Base-by-base conservation (phyloP, 2,888 invertebrate genomes). In the Phalera bucephala region DNA sequence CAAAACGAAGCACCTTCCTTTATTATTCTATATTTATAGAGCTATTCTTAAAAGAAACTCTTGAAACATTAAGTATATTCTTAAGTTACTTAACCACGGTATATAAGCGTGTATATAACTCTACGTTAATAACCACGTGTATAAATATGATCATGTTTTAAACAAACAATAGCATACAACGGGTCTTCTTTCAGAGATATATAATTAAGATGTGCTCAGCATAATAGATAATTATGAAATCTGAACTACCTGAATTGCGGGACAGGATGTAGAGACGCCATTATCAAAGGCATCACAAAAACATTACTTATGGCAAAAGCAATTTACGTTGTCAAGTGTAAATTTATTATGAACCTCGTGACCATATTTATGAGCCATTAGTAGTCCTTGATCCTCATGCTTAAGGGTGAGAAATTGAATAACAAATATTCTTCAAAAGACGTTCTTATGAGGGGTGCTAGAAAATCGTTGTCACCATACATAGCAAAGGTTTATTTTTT, bases 391-490 rank as follows among this genome's bases (percentile, higher is more conserved):
- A 65, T 44, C 37, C 45, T 35, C 43, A 45, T 45, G 40, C 51
- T 58, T 63, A 73, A 63, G 73, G 70, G 73, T 67, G 76, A 81
- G 75, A 82, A 71, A 80, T 83, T 79, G 65, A 81, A 84, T 81
- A 83, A 74, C 73, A 71, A 70, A 74, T n/a, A 72, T 65, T 65
- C 63, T 65, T 59, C 61, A 68, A 80, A 80, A 78, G 72, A 72
- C 48, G 58, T 69, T 71, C 64, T 58, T 74, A 63, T 69, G 66
- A 69, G 64, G 75, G 68, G 64, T 64, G 64, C 61, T 70, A 66
- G 61, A 74, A 80, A 72, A 68, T 70, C 74, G 72, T 76, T 83
- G 84, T 85, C 83, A 79, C 76, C 67, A 5, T 17, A 17, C 17
- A 67, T 63, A 65, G 62, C 64, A 61, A 67, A 72, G 69, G 60